Percentiles rank a stretch among this genome's conserved stretches.
These are phyloP conservation scores for Manis pentadactyla DNA, from an alignment of 2,797 vertebrate genomes.

Conservation along the genomic window DNA sequence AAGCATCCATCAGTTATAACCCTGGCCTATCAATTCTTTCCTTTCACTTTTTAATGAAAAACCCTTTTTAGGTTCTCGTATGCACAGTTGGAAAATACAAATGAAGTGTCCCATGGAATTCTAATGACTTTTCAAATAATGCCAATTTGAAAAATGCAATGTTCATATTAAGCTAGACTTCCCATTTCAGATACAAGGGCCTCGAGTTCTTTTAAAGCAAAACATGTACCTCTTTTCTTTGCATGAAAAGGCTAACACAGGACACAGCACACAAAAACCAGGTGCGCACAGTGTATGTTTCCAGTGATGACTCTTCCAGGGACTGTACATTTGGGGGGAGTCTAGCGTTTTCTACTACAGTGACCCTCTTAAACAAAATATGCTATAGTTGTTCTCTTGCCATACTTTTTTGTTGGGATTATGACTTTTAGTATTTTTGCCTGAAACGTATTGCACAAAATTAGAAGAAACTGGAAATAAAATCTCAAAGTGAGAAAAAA, in stretches of 20 bases:
- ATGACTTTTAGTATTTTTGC: neutral
- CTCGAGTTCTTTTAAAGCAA: neutral
- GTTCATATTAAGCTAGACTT: conserved; percentile 10
- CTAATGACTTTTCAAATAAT: conserved; percentile 62
- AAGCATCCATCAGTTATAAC: conserved; percentile 44
- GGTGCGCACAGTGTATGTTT: neutral
- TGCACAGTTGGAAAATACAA: conserved; percentile 46
- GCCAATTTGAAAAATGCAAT: conserved; percentile 35
- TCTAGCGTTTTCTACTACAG: neutral
- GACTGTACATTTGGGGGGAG: neutral
- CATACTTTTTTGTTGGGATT: neutral
- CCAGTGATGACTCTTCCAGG: neutral
- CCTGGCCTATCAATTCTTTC: conserved; percentile 9
- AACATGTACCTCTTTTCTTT: neutral
- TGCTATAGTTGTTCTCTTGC: neutral
- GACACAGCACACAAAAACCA: neutral
- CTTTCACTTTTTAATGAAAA: conserved; percentile 59
- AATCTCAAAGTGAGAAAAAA: neutral
- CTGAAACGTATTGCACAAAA: neutral
- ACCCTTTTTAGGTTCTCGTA: neutral
- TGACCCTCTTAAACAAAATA: conserved; percentile 15
- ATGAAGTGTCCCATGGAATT: conserved; percentile 42
- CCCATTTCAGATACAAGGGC: conserved; percentile 1
- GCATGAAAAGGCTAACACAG: neutral
- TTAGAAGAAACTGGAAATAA: conserved; percentile 12